Conservation (phyloP, 1,140 invertebrate species). For the Lasaia peninsularis region DNA sequence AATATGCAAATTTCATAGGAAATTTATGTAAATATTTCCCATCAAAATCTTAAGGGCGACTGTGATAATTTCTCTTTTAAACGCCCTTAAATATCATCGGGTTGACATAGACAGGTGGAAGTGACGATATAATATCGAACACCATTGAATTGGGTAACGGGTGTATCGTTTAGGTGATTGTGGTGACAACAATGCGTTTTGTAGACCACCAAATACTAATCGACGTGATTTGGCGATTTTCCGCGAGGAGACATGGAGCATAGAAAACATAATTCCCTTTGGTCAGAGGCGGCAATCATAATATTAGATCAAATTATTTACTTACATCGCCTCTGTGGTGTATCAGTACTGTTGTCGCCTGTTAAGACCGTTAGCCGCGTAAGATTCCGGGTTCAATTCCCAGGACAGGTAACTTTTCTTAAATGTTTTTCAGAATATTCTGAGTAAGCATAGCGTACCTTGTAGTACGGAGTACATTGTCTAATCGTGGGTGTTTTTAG, state of each 20-base stretch:
- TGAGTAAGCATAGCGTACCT: too few species aligned
- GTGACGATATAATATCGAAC: constrained; percentile 47
- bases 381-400: too few species aligned
- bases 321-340: too few species aligned
- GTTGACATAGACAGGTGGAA: constrained; percentile 51
- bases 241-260: constrained; percentile 26
- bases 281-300: neutral
- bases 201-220: constrained; percentile 63
- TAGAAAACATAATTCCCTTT: constrained; percentile 24
- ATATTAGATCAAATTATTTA: too few species aligned
- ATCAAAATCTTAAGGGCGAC: constrained; percentile 49
- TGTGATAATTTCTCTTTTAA: constrained; percentile 35
- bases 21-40: constrained; percentile 26
- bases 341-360: too few species aligned
- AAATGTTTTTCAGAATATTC: too few species aligned
- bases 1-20: neutral
- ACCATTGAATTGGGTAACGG: constrained; percentile 56
- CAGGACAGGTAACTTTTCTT: too few species aligned
- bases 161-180: constrained; percentile 46
- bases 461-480: too few species aligned
- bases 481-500: too few species aligned
- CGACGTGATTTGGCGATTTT: constrained; percentile 71
- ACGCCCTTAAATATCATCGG: constrained; percentile 56
- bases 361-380: too few species aligned
- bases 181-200: constrained; percentile 59